These are phyloP conservation scores for Dicycla oo DNA, from an alignment of 2,888 invertebrate species.

Conservation along the genomic window DNA sequence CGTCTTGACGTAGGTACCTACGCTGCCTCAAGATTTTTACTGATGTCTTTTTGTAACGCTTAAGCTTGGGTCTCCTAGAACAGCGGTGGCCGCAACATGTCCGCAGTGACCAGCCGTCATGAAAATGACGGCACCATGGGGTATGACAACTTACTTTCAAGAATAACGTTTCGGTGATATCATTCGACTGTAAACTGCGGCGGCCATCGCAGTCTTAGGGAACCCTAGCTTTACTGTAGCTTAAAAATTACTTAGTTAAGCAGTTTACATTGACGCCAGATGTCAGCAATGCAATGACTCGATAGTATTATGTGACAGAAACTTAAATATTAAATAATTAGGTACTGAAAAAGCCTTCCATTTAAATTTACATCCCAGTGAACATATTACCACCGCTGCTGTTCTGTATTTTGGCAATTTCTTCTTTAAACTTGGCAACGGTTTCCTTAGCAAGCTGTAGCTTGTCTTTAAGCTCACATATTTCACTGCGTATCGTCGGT, in stretches of 20 bases:
- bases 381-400: constrained; percentile 65
- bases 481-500: constrained; percentile 95
- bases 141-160: neutral
- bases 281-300: too few relatives aligned
- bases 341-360: neutral
- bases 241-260: neutral
- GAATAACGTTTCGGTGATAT: neutral
- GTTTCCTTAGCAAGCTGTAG: constrained; percentile 96
- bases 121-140: neutral
- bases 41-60: neutral
- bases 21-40: too few relatives aligned
- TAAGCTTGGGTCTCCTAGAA: neutral
- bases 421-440: constrained; percentile 95
- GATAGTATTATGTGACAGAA: neutral
- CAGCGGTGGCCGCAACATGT: neutral
- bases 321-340: neutral
- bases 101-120: too few relatives aligned
- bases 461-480: constrained; percentile 95
- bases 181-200: neutral
- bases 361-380: constrained; percentile 50
- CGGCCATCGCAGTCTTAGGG: neutral
- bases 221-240: neutral
- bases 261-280: neutral
- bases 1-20: neutral
- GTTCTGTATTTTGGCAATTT: constrained; percentile 90